Evolutionary conservation across 2,797 vertebrate genomes (phyloP), one percentile per base, ranked within the genome.

Genomic region (Pygocentrus nattereri): DNA sequence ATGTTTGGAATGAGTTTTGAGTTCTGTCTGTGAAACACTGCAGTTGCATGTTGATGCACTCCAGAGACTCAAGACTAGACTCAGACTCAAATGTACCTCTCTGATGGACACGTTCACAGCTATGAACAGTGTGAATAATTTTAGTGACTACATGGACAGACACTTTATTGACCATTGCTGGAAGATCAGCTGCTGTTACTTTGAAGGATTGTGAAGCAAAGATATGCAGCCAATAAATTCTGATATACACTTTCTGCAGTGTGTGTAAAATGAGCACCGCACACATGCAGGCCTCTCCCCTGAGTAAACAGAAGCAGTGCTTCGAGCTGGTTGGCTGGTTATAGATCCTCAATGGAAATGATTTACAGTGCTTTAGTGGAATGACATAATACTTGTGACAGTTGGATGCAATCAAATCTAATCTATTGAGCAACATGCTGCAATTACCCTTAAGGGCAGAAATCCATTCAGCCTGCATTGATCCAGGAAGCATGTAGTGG

Each of bases 381-480:
- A 50, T 64, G 74, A 71, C 44, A 44, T 19, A 76, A 71, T n/a
- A 38, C 54, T 54, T 13, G 30, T 30, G 74, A 71, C 74, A 30
- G 30, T 58, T 18, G 64, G 27, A 59, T 23, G 27, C 30, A 58
- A 61, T 41, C 49, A 68, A 11, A 52, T 47, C 44, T 2, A 62
- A 74, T 80, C 61, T 67, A 74, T 74, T 68, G 56, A 31, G 41
- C 50, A 54, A 52, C 52, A 70, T 47, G 27, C 67, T 30, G 69
- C 27, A 38, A 64, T 82, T 71, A 77, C 56, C 80, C 58, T 75
- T 65, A 71, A 71, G 74, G 41, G 44, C 74, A 49, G 44, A 58
- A 76, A 82, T 76, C 74, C 47, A 77, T 82, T 62, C 58, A 16
- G 49, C 25, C n/a, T n/a, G n/a, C 34, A 77, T 82, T 6, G 74